phyloP scores from a whole-genome alignment of 2,888 invertebrate genomes.

The Nipponacmea schrenckii region DNA sequence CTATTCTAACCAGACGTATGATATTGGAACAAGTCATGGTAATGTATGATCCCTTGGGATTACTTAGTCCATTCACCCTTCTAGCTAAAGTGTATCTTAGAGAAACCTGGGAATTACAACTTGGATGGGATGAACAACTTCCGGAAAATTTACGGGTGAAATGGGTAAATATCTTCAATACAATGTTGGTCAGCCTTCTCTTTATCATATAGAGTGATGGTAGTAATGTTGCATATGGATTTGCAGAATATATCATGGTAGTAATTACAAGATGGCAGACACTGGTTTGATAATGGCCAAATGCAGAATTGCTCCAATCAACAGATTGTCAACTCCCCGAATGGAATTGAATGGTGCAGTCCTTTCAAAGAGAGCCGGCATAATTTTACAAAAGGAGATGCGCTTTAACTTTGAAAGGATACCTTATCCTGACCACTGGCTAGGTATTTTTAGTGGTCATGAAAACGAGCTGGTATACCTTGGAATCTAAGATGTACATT shows the following conservation, averaged over 20 bases:
- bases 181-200: constrained; percentile 11
- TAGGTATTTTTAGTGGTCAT: too few species aligned
- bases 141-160: constrained; percentile 4
- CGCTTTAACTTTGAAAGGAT: constrained; percentile 1
- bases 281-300: constrained; percentile 17
- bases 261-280: neutral
- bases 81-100: constrained; percentile 15
- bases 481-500: too few species aligned
- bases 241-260: constrained; percentile 17
- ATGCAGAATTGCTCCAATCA: constrained; percentile 15
- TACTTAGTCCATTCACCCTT: constrained; percentile 6
- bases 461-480: too few species aligned
- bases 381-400: constrained; percentile 10
- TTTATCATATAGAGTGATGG: constrained; percentile 14
- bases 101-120: constrained; percentile 15
- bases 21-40: constrained; percentile 7
- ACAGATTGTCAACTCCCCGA: constrained; percentile 13
- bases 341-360: constrained; percentile 18
- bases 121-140: constrained; percentile 17
- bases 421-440: neutral
- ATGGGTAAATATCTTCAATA: constrained; percentile 11
- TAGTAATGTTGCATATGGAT: constrained; percentile 12
- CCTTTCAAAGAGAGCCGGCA: constrained; percentile 8
- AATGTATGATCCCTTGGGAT: constrained; percentile 11
- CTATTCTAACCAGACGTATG: neutral